Evolutionary conservation across 2,888 invertebrate species (phyloP).

Genomic region (Spodoptera littoralis): DNA sequence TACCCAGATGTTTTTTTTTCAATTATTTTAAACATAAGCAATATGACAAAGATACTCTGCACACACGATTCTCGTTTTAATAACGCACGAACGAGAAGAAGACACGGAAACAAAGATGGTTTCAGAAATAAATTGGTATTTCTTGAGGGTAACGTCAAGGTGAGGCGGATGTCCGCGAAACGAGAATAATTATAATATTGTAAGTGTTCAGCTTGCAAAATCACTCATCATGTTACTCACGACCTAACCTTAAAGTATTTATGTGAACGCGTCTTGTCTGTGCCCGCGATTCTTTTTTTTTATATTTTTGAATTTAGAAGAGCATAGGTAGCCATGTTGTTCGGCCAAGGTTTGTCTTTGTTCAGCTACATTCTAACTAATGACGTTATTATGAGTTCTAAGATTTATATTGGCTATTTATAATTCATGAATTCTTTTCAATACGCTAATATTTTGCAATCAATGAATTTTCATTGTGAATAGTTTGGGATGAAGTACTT

Average conservation of each 20-base stretch:
- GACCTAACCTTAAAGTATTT: conserved; percentile 38
- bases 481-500: too few species aligned
- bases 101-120: conserved; percentile 31
- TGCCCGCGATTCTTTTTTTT: conserved; percentile 17
- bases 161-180: conserved; percentile 57
- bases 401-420: too few species aligned
- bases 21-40: too few species aligned
- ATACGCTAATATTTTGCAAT: too few species aligned
- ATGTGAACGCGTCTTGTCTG: conserved; percentile 15
- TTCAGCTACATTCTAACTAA: too few species aligned
- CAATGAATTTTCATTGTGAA: too few species aligned
- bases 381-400: too few species aligned
- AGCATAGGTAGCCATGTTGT: too few species aligned
- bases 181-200: too few species aligned
- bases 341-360: too few species aligned
- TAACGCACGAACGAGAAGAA: conserved; percentile 13
- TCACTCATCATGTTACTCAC: conserved; percentile 45
- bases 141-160: conserved; percentile 54
- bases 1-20: too few species aligned
- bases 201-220: conserved; percentile 52
- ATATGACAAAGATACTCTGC: background rate
- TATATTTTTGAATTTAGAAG: background rate
- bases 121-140: conserved; percentile 40
- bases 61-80: conserved; percentile 7
- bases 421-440: too few species aligned